These are phyloP conservation scores for Syngnathus rostellatus DNA, from an alignment of 2,797 vertebrate genomes.

Conservation along the genomic window DNA sequence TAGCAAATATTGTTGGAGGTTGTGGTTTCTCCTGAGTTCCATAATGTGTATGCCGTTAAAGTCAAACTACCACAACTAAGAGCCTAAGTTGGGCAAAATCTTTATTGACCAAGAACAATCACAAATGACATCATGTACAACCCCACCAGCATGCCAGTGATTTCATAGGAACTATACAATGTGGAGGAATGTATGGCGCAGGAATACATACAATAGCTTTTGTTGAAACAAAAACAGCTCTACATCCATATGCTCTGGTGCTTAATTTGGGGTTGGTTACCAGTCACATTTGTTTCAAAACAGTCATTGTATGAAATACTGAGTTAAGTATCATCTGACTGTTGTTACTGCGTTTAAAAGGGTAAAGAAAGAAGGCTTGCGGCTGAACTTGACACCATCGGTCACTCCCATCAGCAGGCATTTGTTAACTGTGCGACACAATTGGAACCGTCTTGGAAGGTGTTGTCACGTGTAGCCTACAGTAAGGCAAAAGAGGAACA, in stretches of 20 bases:
- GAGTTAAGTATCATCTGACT: constrained; percentile 9
- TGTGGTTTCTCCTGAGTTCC: background rate
- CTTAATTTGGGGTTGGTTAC: constrained; percentile 27
- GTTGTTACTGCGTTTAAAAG: background rate
- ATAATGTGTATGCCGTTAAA: background rate
- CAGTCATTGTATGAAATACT: constrained; percentile 16
- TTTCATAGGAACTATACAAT: constrained; percentile 67
- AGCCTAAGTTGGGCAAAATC: constrained; percentile 55
- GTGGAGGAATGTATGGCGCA: constrained; percentile 59
- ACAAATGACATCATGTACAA: constrained; percentile 64
- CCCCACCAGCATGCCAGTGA: constrained; percentile 66
- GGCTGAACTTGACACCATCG: background rate
- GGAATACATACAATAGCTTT: constrained; percentile 28
- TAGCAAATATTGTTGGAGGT: too few relatives aligned
- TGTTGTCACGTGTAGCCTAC: constrained; percentile 16
- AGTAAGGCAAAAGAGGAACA: constrained; percentile 51
- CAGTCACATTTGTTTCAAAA: constrained; percentile 23
- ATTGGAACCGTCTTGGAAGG: background rate
- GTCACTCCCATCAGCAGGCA: background rate
- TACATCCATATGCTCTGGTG: constrained; percentile 53
- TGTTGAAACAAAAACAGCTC: constrained; percentile 18
- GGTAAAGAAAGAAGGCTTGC: background rate
- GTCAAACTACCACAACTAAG: background rate
- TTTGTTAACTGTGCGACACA: background rate
- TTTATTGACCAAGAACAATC: constrained; percentile 65